Base-by-base conservation (phyloP, 2,888 invertebrate species). In the Thera obeliscata region DNA sequence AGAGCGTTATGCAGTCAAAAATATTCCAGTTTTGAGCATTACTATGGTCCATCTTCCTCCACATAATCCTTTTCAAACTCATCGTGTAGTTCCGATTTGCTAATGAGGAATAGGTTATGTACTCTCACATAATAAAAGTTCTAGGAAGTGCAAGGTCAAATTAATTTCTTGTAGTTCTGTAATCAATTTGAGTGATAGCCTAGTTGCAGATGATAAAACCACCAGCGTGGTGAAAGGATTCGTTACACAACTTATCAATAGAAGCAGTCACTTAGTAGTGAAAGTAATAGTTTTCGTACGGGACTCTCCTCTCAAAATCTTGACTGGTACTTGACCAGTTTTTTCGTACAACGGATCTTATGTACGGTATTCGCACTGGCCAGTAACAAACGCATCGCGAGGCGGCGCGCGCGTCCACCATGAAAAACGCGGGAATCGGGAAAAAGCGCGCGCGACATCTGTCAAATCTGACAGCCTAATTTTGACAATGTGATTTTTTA, bases 361-460 rank as follows among this genome's bases (percentile, higher is more conserved):
- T n/a, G 49, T 78, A 81, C 77, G 76, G 80, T 79, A 77, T 81
- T 76, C 66, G 71, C 71, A 77, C 80, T 76, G 75, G 71, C 69
- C 75, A 75, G 75, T 75, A 72, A 70, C 68, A 63, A 70, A 64
- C 70, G 61, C 60, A 66, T 52, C 67, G 73, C 75, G 68, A 67
- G 61, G 71, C 73, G 70, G 64, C 66, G 63, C 76, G 76, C 76
- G 74, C 78, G 76, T 66, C 66, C 64, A 64, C 56, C 70, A 73
- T 73, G 73, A 70, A 59, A 69, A 64, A n/a, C 56, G 57, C 65
- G 64, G 54, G 54, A 69, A 69, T 54, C 36, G 62, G 69, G 38
- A 71, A 74, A 71, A 70, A 70, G 70, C 75, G 73, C 74, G 75
- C 74, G 74, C 72, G 72, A 61, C 69, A 70, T 46, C 69, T 69